phyloP scores from a whole-genome alignment of 2,888 invertebrate species.

The Dolichopus griseipennis region DNA sequence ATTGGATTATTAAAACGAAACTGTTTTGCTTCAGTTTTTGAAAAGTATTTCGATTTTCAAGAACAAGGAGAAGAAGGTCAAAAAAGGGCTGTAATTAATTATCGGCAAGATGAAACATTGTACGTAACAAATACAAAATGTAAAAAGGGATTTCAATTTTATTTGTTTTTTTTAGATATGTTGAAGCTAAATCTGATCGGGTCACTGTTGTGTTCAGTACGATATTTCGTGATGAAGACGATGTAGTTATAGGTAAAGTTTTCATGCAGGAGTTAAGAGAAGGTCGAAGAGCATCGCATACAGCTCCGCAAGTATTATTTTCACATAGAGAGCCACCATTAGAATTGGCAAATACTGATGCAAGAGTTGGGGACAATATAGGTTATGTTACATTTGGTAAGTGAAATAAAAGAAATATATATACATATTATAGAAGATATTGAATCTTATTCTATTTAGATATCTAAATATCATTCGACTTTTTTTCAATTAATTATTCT shows the following conservation, averaged over 20 bases:
- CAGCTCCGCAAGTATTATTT: conserved; percentile 83
- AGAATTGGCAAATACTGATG: conserved; percentile 89
- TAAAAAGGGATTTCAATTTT: not conserved
- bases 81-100: conserved; percentile 94
- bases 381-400: conserved; percentile 98
- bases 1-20: conserved; percentile 92
- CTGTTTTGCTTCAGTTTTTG: conserved; percentile 98
- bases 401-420: conserved; percentile 30
- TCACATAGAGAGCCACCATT: conserved; percentile 94
- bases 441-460: too few relatives aligned
- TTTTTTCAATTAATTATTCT: too few relatives aligned
- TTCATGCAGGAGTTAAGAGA: conserved; percentile 99
- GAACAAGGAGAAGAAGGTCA: conserved; percentile 84
- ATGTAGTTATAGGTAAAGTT: conserved; percentile 96
- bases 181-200: conserved; percentile 95
- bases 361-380: conserved; percentile 90
- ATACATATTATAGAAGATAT: too few relatives aligned
- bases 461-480: too few relatives aligned
- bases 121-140: conserved; percentile 46
- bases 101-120: conserved; percentile 98
- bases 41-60: conserved; percentile 98
- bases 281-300: conserved; percentile 90
- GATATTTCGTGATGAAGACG: conserved; percentile 96
- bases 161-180: conserved; percentile 60
- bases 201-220: conserved; percentile 99